These are phyloP conservation scores for Mesodorylaimus sp. DNA, from an alignment of 2,888 invertebrate genomes.

Conservation along the genomic window DNA sequence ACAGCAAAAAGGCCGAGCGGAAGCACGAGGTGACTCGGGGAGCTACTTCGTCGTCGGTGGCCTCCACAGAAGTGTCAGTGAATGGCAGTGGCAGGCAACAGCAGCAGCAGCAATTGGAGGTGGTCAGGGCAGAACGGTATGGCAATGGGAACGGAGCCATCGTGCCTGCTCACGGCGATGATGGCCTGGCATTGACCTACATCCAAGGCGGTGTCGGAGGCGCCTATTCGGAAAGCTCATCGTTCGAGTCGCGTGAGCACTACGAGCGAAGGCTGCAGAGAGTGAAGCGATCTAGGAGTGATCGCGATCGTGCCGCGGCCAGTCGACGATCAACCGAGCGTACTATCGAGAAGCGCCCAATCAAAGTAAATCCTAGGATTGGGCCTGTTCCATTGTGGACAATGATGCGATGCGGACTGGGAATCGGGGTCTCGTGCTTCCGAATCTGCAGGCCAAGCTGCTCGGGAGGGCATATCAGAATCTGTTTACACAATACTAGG, in stretches of 20 bases:
- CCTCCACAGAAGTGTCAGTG: slow-evolving; percentile 11
- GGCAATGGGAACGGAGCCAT: neutral
- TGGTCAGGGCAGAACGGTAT: neutral
- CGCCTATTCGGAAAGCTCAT: slow-evolving; percentile 25
- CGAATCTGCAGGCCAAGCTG: no score
- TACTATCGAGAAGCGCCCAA: neutral
- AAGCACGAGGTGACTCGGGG: slow-evolving; percentile 21
- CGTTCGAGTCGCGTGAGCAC: slow-evolving; percentile 27
- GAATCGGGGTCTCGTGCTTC: no score
- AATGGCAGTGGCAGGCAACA: slow-evolving; percentile 10
- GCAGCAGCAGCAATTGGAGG: neutral
- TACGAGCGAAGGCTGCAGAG: slow-evolving; percentile 26
- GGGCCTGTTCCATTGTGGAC: no score
- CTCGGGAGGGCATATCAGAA: no score
- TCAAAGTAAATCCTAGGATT: no score
- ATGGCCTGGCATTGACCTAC: slow-evolving; percentile 10
- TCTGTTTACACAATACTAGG: no score
- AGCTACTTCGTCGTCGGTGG: slow-evolving; percentile 38
- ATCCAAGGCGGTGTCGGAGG: slow-evolving; percentile 2
- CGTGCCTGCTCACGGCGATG: slow-evolving; percentile 35
- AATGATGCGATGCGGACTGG: no score
- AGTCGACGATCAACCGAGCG: no score
- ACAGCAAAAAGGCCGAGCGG: slow-evolving; percentile 30
- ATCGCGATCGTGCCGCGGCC: slow-evolving; percentile 2
- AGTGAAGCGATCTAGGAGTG: slow-evolving; percentile 10